Conservation (phyloP, 2,888 invertebrate species). For the Clivina fossor region DNA sequence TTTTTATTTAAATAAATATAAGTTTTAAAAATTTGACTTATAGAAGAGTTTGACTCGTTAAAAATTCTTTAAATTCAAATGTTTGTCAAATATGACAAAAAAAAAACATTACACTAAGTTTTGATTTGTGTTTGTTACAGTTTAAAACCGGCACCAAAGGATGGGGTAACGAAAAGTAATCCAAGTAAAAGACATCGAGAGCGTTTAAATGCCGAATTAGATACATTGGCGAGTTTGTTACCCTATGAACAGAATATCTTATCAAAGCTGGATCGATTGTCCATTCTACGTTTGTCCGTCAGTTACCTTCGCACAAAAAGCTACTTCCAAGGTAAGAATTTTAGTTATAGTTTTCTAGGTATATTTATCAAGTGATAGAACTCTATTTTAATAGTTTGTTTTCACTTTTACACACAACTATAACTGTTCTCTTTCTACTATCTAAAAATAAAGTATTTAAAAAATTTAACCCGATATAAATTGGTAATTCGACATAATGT, state of each 20-base stretch:
- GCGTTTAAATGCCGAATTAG: conserved; percentile 96
- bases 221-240: conserved; percentile 90
- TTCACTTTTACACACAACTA: too few species aligned
- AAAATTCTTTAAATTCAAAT: too few species aligned
- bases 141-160: conserved; percentile 92
- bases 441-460: neutral
- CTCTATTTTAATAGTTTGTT: too few species aligned
- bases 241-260: conserved; percentile 98
- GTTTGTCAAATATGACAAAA: neutral
- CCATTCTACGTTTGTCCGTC: conserved; percentile 95
- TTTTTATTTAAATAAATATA: too few species aligned
- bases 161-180: conserved; percentile 94
- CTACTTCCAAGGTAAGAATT: conserved; percentile 98
- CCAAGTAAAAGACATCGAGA: conserved; percentile 98
- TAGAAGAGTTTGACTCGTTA: too few species aligned
- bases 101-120: conserved; percentile 4
- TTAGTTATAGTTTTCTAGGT: too few species aligned
- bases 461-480: neutral
- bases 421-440: too few species aligned
- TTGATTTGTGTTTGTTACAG: conserved; percentile 56
- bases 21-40: too few species aligned
- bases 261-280: conserved; percentile 96
- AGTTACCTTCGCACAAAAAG: conserved; percentile 98
- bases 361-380: too few species aligned
- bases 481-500: neutral